A percentile compares a stretch with the other conserved stretches of the same genome.
Evolutionary conservation across 2,797 vertebrate species (phyloP).

Genomic region (Cossypha polioptera): DNA sequence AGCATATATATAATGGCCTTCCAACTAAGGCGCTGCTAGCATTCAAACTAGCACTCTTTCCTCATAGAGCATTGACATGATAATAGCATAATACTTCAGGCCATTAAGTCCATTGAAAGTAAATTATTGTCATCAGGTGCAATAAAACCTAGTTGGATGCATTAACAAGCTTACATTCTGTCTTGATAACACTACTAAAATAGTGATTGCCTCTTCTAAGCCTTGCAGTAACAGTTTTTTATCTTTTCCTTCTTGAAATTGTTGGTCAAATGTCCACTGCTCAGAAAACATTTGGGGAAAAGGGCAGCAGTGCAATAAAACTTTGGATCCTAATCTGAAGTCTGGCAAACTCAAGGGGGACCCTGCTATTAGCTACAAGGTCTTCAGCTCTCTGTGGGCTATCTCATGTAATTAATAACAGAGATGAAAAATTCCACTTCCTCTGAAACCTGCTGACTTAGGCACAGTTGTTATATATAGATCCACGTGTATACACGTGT

Average conservation of each 20-base stretch:
- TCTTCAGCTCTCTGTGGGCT: not conserved
- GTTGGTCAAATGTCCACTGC: not conserved
- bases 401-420: not conserved
- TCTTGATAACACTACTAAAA: slow-evolving; percentile 10
- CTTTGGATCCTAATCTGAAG: not conserved
- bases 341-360: not conserved
- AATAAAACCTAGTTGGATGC: slow-evolving; percentile 8
- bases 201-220: not conserved
- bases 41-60: not conserved
- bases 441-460: not conserved
- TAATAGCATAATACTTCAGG: slow-evolving; percentile 48
- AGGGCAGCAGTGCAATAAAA: not conserved
- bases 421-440: not conserved
- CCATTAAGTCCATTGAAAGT: slow-evolving; percentile 49
- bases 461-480: not conserved
- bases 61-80: slow-evolving; percentile 19
- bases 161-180: slow-evolving; percentile 10
- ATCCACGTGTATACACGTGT: fast-evolving
- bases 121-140: slow-evolving; percentile 43
- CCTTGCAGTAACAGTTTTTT: not conserved
- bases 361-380: not conserved
- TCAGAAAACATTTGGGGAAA: not conserved
- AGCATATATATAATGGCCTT: not conserved
- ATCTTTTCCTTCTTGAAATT: not conserved
- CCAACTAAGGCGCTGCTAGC: not conserved